A percentile compares a stretch with the other conserved stretches of the same genome.
Conservation (phyloP, 2,113 vertebrate genomes). For the Phocoena phocoena region DNA sequence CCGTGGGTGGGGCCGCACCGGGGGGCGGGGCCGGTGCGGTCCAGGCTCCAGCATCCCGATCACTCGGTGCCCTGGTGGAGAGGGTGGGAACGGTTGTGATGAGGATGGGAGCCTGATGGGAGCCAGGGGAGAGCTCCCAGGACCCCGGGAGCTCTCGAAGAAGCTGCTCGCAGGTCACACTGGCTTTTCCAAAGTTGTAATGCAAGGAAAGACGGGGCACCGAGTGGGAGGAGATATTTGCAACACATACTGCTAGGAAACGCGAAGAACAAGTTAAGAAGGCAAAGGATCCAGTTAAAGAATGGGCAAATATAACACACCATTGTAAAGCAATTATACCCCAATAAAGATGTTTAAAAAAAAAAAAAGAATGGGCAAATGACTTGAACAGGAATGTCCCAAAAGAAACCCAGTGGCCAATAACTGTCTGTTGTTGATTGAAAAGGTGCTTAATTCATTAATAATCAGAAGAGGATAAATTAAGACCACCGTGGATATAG, state of each 20-base stretch:
- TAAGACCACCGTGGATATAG: neutral
- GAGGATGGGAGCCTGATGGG: no score
- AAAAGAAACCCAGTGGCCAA: neutral
- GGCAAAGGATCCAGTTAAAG: neutral
- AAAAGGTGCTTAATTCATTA: neutral
- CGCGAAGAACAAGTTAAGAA: neutral
- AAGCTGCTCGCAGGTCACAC: neutral
- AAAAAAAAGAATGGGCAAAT: neutral
- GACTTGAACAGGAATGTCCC: neutral
- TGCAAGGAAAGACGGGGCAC: neutral
- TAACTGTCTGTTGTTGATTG: neutral
- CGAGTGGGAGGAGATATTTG: neutral
- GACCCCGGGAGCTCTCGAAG: accelerated
- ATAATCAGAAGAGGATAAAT: neutral
- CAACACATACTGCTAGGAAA: neutral
- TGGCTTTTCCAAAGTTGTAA: neutral
- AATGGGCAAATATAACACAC: neutral
- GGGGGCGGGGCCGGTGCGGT: neutral
- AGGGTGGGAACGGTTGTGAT: neutral
- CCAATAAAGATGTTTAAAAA: no score
- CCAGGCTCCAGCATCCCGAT: neutral
- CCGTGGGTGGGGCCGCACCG: neutral
- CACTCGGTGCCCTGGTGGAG: no score
- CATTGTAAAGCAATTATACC: no score
- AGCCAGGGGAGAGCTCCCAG: neutral